These are phyloP conservation scores for Sebastolobus altivelis DNA, from an alignment of 2,797 vertebrate genomes.

Conservation along the genomic window DNA sequence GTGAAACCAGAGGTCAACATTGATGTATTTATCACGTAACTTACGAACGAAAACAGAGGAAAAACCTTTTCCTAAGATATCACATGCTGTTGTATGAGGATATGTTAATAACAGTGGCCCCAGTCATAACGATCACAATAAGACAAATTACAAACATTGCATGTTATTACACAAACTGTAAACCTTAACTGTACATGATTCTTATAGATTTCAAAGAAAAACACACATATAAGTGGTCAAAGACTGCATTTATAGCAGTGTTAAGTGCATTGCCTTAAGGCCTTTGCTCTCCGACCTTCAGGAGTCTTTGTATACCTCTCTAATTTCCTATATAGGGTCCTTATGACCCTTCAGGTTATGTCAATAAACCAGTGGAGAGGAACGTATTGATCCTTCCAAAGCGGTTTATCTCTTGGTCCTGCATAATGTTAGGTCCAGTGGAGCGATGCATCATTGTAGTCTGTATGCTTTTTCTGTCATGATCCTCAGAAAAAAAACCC, in stretches of 20 bases:
- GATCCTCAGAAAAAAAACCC: neutral
- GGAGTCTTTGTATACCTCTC: neutral
- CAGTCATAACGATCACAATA: neutral
- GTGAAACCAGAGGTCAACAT: too few relatives aligned
- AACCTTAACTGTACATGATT: neutral
- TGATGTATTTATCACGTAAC: too few relatives aligned
- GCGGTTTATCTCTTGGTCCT: slow-evolving; percentile 12
- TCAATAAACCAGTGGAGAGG: slow-evolving; percentile 52
- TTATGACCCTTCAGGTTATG: slow-evolving; percentile 23
- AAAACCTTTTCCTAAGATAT: too few relatives aligned
- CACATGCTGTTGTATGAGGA: too few relatives aligned
- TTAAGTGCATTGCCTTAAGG: neutral
- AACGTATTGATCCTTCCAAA: slow-evolving; percentile 55
- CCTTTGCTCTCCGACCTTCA: slow-evolving; percentile 48
- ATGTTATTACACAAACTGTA: neutral
- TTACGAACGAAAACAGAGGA: too few relatives aligned
- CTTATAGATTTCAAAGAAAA: neutral
- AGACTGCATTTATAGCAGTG: slow-evolving; percentile 5
- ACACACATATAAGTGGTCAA: neutral
- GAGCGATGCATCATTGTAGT: neutral
- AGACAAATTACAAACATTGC: neutral
- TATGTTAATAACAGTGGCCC: neutral
- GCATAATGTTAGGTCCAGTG: slow-evolving; percentile 8
- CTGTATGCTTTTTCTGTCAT: neutral
- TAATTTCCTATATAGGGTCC: slow-evolving; percentile 17